Evolutionary conservation across 2,113 vertebrate genomes (phyloP).

Genomic region (Psilopsiagon aymara): DNA sequence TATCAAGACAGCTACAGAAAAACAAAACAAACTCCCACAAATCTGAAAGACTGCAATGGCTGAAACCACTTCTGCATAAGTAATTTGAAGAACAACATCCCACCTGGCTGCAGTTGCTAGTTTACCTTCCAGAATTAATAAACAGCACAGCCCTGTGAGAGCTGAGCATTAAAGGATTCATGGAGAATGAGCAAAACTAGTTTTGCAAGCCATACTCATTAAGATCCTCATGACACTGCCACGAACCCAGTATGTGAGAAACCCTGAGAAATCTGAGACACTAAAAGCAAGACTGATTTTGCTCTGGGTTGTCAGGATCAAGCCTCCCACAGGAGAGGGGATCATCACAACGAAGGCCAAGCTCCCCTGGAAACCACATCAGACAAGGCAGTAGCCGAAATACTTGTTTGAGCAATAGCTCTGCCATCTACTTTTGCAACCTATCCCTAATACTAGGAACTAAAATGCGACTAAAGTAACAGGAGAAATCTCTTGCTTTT

Average conservation of each 20-base stretch:
- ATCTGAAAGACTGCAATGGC: background rate
- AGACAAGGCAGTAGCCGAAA: background rate
- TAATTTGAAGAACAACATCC: background rate
- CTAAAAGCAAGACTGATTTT: background rate
- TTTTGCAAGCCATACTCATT: conserved; percentile 14
- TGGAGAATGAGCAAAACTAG: conserved; percentile 5
- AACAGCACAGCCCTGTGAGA: background rate
- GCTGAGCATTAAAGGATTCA: background rate
- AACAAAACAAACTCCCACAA: background rate
- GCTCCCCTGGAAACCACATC: background rate
- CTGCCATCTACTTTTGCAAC: background rate
- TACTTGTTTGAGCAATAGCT: background rate
- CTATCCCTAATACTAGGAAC: background rate
- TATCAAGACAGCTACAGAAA: background rate
- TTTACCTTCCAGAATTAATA: background rate
- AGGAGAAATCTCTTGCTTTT: background rate
- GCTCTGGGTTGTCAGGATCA: background rate
- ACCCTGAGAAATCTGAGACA: background rate
- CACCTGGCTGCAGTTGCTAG: background rate
- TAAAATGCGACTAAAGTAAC: background rate
- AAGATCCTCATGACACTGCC: background rate
- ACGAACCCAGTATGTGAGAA: background rate
- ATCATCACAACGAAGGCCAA: background rate
- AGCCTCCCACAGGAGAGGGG: background rate
- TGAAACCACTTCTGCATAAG: background rate